Percentiles rank a stretch among this genome's conserved stretches.
These are phyloP conservation scores for Unio pictorum DNA, from an alignment of 2,888 invertebrate genomes.

Conservation along the genomic window DNA sequence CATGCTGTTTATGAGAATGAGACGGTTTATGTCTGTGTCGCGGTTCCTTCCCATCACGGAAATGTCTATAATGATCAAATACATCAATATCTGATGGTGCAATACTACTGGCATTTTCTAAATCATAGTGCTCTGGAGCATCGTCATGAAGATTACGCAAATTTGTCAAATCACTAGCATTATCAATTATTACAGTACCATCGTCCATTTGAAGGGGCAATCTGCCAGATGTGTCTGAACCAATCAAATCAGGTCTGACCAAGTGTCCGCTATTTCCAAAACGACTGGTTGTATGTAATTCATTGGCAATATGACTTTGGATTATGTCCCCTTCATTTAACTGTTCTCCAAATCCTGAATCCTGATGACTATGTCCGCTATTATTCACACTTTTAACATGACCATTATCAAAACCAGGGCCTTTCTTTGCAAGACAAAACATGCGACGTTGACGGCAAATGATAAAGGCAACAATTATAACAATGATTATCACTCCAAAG, in stretches of 20 bases:
- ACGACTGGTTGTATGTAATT: constrained; percentile 76
- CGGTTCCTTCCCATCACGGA: constrained; percentile 82
- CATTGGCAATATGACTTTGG: constrained; percentile 85
- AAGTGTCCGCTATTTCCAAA: constrained; percentile 83
- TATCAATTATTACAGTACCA: constrained; percentile 64
- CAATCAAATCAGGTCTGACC: constrained; percentile 94
- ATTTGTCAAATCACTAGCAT: constrained; percentile 55
- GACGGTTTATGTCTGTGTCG: constrained; percentile 66
- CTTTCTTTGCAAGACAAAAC: constrained; percentile 40
- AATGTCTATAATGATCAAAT: constrained; percentile 95
- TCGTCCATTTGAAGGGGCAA: constrained; percentile 57
- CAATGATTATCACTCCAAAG: constrained; percentile 80
- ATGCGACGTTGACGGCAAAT: constrained; percentile 90
- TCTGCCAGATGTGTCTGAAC: constrained; percentile 79
- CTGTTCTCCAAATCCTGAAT: constrained; percentile 61
- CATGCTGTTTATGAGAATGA: constrained; percentile 31
- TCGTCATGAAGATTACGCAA: constrained; percentile 44
- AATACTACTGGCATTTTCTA: constrained; percentile 97
- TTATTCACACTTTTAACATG: constrained; percentile 64
- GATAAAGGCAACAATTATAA: constrained; percentile 77
- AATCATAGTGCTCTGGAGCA: constrained; percentile 79
- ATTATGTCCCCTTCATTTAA: constrained; percentile 65
- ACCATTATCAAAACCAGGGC: constrained; percentile 71
- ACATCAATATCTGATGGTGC: constrained; percentile 98
- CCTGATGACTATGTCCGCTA: constrained; percentile 45